Percentiles rank a stretch among this genome's conserved stretches.
These are phyloP conservation scores for Lamprologus tigripictilis DNA, from an alignment of 2,113 vertebrate genomes.

Conservation along the genomic window DNA sequence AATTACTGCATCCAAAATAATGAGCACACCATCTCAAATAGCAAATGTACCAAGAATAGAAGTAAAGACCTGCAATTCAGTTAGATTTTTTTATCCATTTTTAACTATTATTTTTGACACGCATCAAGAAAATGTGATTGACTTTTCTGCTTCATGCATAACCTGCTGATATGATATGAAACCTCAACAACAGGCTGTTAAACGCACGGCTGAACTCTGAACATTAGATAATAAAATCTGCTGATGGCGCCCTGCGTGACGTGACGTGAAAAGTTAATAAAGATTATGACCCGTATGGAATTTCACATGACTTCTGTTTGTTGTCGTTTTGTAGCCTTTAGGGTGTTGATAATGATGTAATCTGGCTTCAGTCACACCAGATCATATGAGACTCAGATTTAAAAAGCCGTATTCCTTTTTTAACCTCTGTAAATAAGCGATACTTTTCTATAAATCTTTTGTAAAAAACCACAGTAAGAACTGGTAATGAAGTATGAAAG, in stretches of 20 bases:
- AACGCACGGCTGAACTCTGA: neutral
- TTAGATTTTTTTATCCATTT: neutral
- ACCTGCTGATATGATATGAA: neutral
- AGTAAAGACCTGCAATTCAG: neutral
- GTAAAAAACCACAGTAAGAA: neutral
- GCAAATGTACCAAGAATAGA: neutral
- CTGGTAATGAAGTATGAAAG: neutral
- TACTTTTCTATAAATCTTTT: neutral
- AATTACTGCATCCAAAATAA: neutral
- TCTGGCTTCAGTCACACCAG: neutral
- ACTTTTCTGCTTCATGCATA: neutral
- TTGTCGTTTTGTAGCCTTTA: neutral
- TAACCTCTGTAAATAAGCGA: neutral
- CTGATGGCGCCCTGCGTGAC: neutral
- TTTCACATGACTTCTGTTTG: neutral
- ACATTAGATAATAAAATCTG: neutral
- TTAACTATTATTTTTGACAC: neutral
- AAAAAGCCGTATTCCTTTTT: neutral
- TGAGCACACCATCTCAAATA: neutral
- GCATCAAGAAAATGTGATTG: neutral
- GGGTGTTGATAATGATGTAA: neutral
- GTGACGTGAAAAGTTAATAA: neutral
- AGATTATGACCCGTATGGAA: neutral
- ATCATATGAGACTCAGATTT: neutral
- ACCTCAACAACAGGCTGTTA: neutral